Evolutionary conservation across 53 echinoderm and acorn worm genomes (phyloP).

Genomic region (Henricia sp.): DNA sequence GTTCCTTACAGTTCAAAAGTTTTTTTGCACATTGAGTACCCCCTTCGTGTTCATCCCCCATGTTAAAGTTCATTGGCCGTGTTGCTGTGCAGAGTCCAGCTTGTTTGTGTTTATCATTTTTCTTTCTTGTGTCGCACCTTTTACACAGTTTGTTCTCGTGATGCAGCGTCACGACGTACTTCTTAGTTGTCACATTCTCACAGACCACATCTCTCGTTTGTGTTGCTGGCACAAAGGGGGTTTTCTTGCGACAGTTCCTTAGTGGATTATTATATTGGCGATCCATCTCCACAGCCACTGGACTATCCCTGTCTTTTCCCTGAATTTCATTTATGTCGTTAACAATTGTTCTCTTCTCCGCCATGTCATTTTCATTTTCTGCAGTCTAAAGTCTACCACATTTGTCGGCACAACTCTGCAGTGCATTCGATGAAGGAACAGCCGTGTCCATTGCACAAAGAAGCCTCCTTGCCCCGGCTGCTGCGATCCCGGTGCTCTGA

Average conservation of each 20-base stretch:
- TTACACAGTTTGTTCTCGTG: constrained; percentile 55
- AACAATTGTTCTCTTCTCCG: neutral
- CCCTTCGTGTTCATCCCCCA: constrained; percentile 17
- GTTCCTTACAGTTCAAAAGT: neutral
- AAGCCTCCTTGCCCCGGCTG: neutral
- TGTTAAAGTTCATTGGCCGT: neutral
- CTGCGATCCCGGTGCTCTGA: constrained; percentile 10
- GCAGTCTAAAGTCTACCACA: neutral
- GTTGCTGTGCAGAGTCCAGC: constrained; percentile 12
- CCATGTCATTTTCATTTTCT: neutral
- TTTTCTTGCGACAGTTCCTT: constrained; percentile 23
- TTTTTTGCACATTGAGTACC: neutral
- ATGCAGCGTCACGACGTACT: constrained; percentile 17
- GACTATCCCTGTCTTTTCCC: constrained; percentile 8
- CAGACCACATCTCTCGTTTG: constrained; percentile 55
- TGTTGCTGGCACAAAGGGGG: constrained; percentile 56
- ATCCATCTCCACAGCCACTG: constrained; percentile 51
- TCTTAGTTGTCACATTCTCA: constrained; percentile 24
- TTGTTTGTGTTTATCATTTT: neutral
- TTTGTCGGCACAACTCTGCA: neutral
- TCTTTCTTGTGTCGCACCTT: neutral
- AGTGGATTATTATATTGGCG: constrained; percentile 49
- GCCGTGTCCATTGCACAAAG: neutral
- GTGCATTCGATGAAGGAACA: neutral
- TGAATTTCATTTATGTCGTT: constrained; percentile 42